Conservation (phyloP, 2,888 invertebrate genomes). For the Operophtera brumata region DNA sequence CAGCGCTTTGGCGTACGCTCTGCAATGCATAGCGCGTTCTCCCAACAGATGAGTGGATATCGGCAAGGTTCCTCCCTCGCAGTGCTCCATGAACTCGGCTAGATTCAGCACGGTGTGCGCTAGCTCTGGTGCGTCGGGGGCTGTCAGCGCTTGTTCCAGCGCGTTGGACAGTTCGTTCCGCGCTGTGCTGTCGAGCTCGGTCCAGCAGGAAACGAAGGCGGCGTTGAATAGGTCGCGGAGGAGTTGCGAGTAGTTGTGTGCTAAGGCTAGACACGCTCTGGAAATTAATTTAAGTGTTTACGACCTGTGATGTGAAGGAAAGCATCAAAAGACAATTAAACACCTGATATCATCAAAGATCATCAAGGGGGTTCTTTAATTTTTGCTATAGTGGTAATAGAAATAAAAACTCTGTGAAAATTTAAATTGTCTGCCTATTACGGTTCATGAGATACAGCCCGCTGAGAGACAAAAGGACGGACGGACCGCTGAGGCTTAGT, state of each 20-base stretch:
- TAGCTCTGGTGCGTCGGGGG: slow-evolving; percentile 96
- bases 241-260: slow-evolving; percentile 97
- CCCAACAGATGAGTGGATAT: slow-evolving; percentile 93
- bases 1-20: slow-evolving; percentile 85
- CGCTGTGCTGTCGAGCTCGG: slow-evolving; percentile 90
- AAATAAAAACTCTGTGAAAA: no score
- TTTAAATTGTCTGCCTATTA: no score
- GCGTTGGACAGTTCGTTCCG: slow-evolving; percentile 93
- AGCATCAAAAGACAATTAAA: no score
- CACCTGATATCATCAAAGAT: no score
- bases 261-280: slow-evolving; percentile 94
- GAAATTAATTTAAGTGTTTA: background rate
- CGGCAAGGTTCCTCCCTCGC: slow-evolving; percentile 96
- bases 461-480: no score
- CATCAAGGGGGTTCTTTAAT: no score
- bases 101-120: slow-evolving; percentile 98
- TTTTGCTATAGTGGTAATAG: no score
- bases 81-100: slow-evolving; percentile 99
- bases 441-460: no score
- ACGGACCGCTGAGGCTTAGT: no score
- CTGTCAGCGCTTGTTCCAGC: slow-evolving; percentile 93
- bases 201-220: slow-evolving; percentile 99
- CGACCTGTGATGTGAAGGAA: no score
- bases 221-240: slow-evolving; percentile 98
- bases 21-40: slow-evolving; percentile 96